These are phyloP conservation scores for Lasioglossum lativentre DNA, from an alignment of 2,888 invertebrate species.

Conservation along the genomic window DNA sequence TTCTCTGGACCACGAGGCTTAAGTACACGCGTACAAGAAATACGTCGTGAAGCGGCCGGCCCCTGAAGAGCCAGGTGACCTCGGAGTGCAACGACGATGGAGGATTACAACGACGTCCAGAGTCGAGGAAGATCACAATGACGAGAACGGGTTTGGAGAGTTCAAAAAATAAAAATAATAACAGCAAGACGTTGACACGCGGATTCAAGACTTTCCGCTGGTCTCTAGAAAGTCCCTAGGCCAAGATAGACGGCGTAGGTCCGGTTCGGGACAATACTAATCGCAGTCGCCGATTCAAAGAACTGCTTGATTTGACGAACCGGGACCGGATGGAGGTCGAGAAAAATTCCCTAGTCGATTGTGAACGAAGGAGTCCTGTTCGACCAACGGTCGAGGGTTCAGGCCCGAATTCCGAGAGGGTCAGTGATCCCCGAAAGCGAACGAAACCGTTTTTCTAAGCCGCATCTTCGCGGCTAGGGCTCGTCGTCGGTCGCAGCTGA, in stretches of 20 bases:
- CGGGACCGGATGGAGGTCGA: background rate
- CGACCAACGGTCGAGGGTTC: background rate
- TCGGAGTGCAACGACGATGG: background rate
- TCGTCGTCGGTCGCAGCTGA: no score
- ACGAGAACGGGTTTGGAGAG: background rate
- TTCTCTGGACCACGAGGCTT: conserved; percentile 1
- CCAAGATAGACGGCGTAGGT: background rate
- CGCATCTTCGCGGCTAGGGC: background rate
- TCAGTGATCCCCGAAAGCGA: background rate
- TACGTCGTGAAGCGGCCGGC: background rate
- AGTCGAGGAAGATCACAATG: no score
- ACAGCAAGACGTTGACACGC: background rate
- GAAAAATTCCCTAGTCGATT: background rate
- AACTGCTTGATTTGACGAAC: background rate
- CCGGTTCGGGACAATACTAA: background rate
- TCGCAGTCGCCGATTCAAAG: background rate
- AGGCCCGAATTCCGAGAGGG: background rate
- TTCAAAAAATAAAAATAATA: background rate
- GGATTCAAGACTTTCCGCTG: background rate
- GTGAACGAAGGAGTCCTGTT: background rate
- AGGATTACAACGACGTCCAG: background rate
- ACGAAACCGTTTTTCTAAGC: background rate
- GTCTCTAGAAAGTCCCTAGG: background rate
- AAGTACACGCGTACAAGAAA: conserved; percentile 9
- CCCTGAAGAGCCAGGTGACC: background rate